Base-by-base conservation (phyloP, 2,113 vertebrate species). In the Myotis davidii region DNA sequence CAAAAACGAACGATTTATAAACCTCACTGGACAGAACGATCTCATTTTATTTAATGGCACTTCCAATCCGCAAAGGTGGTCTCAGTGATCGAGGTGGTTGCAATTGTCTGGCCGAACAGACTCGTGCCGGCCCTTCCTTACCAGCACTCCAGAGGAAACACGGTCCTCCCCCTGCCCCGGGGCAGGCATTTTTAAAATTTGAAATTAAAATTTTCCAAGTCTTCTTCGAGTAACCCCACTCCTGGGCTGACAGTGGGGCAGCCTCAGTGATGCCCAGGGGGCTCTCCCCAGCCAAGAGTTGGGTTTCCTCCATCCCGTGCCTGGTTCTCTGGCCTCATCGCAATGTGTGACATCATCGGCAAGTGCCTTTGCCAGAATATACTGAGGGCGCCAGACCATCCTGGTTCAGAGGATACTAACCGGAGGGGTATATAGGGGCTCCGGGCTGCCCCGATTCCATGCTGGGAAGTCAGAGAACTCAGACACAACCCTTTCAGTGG, bases 401-500 rank as follows among this genome's bases (percentile, higher is more conserved):
- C 69, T 59, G 9, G 9, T 85, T 67, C 73, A 67, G 39, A 82
- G 86, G 48, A 6, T 0, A 0, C 27, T 14, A 82, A 64, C 32
- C 54, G 69, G 9, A 88, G 61, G 89, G 39, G 69, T 89, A 10
- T 54, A 20, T 13, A 0, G 0, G 73, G 91, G 39, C 27, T 37
- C 9, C 3, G 21, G 56, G 79, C 34, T 39, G n/a, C 0, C 0
- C 4, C 5, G 61, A 61, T 61, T 42, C 69, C 45, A 73, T 27
- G n/a, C 32, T 32, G 14, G 72, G 70, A 90, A 83, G 91, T 93
- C 97, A 96, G 96, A 3, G 59, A 90, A 94, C 89, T 94, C 89
- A 97, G 97, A 90, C 61, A 94, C 70, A 79, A 2, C 56, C 82
- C 85, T 92, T 96, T 74, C 86, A 37, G 78, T 3, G 76, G 34